Evolutionary conservation across 2,113 vertebrate species (phyloP).

Genomic region (Meriones unguiculatus): DNA sequence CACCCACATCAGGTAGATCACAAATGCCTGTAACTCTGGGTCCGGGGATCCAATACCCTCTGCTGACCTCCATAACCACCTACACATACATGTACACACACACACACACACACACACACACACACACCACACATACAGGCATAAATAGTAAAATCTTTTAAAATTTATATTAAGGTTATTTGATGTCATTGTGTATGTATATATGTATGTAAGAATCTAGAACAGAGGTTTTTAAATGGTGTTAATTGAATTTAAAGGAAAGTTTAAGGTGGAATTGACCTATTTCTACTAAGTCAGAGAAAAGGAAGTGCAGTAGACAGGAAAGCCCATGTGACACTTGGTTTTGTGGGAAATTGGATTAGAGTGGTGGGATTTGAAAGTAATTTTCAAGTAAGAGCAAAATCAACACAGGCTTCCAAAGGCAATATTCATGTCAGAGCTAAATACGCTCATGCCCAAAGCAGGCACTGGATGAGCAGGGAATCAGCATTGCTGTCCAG

Average conservation of each 20-base stretch:
- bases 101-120: not conserved
- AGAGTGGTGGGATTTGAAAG: not conserved
- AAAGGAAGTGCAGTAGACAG: not conserved
- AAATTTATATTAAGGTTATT: not conserved
- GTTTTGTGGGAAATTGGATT: not conserved
- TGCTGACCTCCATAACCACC: not conserved
- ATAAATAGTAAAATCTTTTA: not conserved
- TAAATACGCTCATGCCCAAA: not conserved
- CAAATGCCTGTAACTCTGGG: not conserved
- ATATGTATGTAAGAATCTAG: not conserved
- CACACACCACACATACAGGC: not conserved
- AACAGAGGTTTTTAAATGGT: conserved; percentile 5
- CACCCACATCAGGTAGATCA: not conserved
- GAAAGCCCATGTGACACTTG: not conserved
- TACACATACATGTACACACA: not conserved
- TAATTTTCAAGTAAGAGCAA: not conserved
- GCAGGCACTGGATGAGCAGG: not conserved
- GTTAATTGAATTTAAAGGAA: not conserved
- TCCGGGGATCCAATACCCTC: not conserved
- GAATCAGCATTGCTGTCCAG: not conserved
- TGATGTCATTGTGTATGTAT: too few relatives aligned
- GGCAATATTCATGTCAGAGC: not conserved
- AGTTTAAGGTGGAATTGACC: not conserved
- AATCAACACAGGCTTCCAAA: not conserved
- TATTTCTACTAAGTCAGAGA: not conserved